Evolutionary conservation across 2,797 vertebrate species (phyloP), one percentile per base, ranked within the genome.

Genomic region (Pantherophis alleghaniensis): DNA sequence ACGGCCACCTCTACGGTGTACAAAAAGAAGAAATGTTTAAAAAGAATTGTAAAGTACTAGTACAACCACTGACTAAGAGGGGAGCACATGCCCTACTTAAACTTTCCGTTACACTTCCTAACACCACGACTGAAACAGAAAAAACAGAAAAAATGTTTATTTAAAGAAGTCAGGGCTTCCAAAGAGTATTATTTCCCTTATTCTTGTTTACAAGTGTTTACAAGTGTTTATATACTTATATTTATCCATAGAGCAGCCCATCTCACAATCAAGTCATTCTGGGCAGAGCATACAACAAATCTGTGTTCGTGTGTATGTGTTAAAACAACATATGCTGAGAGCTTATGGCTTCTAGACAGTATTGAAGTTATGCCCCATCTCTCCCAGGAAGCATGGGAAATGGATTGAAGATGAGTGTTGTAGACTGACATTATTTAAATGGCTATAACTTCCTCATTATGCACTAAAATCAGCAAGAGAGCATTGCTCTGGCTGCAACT

Each of bases 1-100:
- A 90, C 98, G 98, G 37, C 98, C 98, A 91, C 98, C 98, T 95
- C 98, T 99, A 93, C 13, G 60, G 60, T 37, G 69, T 63, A 2
- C 1, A 3, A 0, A 1, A 26, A 5, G 18, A 2, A 16, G 32
- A 37, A 26, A 32, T 28, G 5, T 20, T 55, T 2, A 47, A 18
- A 5, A 3, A 37, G 47, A 51, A 59, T 59, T 2, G 51, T 59
- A 63, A 86, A 37, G 24, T 4, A 61, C 59, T 28, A 47, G 1
- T 61, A 20, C 63, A 16, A 56, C 22, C 37, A 37, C n/a, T 18
- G 10, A n/a, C 9, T 14, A n/a, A 32, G n/a, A 91, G 10, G 26
- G 12, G n/a, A 51, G 56, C 91, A 10, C 24, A 37, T 37, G 22
- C 56, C 28, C 6, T 86, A 5, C 56, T 20, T 28, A 66, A 37